These are phyloP conservation scores for Aricia agestis DNA, from an alignment of 1,140 invertebrate genomes.

Conservation along the genomic window DNA sequence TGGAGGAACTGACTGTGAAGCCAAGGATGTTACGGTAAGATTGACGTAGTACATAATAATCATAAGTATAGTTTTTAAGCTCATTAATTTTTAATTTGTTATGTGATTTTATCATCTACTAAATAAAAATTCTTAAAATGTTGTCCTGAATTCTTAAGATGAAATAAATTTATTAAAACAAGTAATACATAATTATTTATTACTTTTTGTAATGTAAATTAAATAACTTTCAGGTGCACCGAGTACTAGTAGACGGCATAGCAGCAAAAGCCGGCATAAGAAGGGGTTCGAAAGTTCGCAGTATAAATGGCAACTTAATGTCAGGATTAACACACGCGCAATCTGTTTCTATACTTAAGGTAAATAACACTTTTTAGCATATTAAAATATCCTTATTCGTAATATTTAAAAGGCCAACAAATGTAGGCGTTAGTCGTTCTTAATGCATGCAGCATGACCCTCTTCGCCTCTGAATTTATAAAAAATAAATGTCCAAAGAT, in stretches of 20 bases:
- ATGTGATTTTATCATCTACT: too few species aligned
- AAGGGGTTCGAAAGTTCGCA: constrained; percentile 90
- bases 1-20: constrained; percentile 91
- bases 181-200: too few species aligned
- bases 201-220: too few species aligned
- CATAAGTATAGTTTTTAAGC: background rate
- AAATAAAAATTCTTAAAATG: background rate
- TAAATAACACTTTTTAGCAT: constrained; percentile 40
- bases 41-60: background rate
- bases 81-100: background rate
- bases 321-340: constrained; percentile 89
- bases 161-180: too few species aligned
- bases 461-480: background rate
- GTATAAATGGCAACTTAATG: constrained; percentile 91
- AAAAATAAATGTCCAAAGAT: background rate
- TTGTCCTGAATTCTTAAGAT: constrained; percentile 13
- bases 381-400: too few species aligned
- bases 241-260: constrained; percentile 88
- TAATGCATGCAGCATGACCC: background rate
- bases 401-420: background rate
- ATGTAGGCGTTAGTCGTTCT: background rate
- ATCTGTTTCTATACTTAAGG: constrained; percentile 90
- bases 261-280: constrained; percentile 92
- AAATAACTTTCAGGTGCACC: constrained; percentile 82
- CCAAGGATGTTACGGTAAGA: constrained; percentile 91